A percentile compares a stretch with the other conserved stretches of the same genome.
Evolutionary conservation across 1,140 invertebrate species (phyloP).

Genomic region (Caenorhabditis inopinata): DNA sequence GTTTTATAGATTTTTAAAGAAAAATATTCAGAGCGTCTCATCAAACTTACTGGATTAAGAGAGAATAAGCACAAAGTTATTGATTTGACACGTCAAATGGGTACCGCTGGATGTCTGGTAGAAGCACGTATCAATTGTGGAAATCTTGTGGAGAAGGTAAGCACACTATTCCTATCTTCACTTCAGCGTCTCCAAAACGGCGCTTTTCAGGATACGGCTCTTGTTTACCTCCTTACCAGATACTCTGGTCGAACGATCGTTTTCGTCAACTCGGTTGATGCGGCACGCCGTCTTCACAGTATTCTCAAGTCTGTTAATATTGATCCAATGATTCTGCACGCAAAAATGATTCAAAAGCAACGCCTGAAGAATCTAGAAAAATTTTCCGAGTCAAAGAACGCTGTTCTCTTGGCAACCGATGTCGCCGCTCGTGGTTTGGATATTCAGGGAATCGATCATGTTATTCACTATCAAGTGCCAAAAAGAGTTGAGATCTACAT

Average conservation of each 20-base stretch:
- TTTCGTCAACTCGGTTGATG: slow-evolving; percentile 96
- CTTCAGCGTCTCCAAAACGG: too few relatives aligned
- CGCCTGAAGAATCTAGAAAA: slow-evolving; percentile 88
- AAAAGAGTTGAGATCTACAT: slow-evolving; percentile 91
- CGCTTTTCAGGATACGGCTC: slow-evolving; percentile 76
- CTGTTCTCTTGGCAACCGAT: slow-evolving; percentile 90
- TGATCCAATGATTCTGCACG: slow-evolving; percentile 81
- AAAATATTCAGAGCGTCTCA: slow-evolving; percentile 26
- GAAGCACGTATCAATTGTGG: slow-evolving; percentile 77
- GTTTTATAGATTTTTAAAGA: neutral
- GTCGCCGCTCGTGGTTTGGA: slow-evolving; percentile 94
- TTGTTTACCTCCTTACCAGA: slow-evolving; percentile 85
- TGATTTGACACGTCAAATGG: slow-evolving; percentile 78
- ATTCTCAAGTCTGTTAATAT: slow-evolving; percentile 79
- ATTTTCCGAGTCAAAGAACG: slow-evolving; percentile 72
- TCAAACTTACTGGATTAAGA: slow-evolving; percentile 37
- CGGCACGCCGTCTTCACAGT: slow-evolving; percentile 80
- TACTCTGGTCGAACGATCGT: slow-evolving; percentile 86
- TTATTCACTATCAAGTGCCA: slow-evolving; percentile 96
- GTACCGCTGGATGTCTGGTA: slow-evolving; percentile 79
- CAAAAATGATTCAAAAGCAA: slow-evolving; percentile 90
- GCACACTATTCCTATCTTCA: too few relatives aligned
- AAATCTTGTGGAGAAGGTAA: slow-evolving; percentile 74
- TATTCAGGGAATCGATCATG: slow-evolving; percentile 88
- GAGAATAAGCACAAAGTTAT: slow-evolving; percentile 81